Evolutionary conservation across 1,140 invertebrate species (phyloP), one percentile per base, ranked within the genome.

Genomic region (Meteorus sp.): DNA sequence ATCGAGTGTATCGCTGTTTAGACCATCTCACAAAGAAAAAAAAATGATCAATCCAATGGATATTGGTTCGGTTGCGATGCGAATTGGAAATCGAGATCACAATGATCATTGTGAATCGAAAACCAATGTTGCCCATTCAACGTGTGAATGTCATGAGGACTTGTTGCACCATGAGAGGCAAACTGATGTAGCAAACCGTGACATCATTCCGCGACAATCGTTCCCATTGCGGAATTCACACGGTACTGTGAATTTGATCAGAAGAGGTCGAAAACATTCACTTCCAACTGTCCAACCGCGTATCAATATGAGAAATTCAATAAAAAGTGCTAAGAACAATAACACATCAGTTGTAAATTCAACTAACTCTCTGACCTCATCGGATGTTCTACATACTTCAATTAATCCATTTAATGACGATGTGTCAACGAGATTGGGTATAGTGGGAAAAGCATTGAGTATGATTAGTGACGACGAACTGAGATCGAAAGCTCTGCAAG

Each of bases 371-470:
- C n/a, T n/a, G n/a, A n/a, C n/a, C n/a, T n/a, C n/a, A n/a, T n/a
- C 25, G 27, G 31, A 15, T 44, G 6, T 19, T 19, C 9, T n/a
- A 15, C 8, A 33, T 3, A 15, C 8, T 15, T 17, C 17, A 37
- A 23, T 25, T 7, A 37, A 29, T 33, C 8, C 20, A 5, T 27
- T 13, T 15, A 22, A 60, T 1, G 27, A 55, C 37, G 55, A 59
- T 23, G 52, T 44, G 5, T 13, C 43, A 7, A 48, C 25, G 29
- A 41, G 53, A 9, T 43, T 61, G 20, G 59, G 50, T 45, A 58
- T 59, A 7, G 27, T 64, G 0, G 52, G 56, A 6, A 27, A 56
- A 56, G 62, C 62, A 25, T 41, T 64, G 6, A 61, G 52, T 17
- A 59, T 35, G 5, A 43, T 64, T 2, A 31, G 56, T 25, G 56